These are phyloP conservation scores for Jordanella pulchra DNA, from an alignment of 2,797 vertebrate species.

Conservation along the genomic window DNA sequence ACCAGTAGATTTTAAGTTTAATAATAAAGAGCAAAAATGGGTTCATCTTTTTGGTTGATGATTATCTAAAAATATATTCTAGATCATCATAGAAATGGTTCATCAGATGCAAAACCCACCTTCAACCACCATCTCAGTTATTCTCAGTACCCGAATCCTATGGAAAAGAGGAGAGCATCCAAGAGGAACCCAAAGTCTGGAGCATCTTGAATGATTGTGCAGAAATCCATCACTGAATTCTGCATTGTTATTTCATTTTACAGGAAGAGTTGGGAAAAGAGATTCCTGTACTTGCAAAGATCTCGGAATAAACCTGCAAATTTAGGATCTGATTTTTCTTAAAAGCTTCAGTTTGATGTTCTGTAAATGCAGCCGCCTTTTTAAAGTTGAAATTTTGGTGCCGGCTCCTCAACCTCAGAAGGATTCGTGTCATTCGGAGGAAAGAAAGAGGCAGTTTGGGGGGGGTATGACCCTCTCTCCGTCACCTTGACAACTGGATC, in stretches of 20 bases:
- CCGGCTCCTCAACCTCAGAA: constrained; percentile 13
- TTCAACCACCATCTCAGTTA: too few species aligned
- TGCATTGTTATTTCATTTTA: background rate
- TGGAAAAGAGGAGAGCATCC: too few species aligned
- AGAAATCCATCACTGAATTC: background rate
- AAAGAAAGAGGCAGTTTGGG: constrained; percentile 34
- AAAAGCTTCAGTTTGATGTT: background rate
- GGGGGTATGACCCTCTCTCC: constrained; percentile 42
- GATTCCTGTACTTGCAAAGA: background rate
- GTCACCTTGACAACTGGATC: constrained; percentile 74
- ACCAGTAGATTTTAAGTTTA: too few species aligned
- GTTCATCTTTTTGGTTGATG: too few species aligned
- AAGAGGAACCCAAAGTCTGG: background rate
- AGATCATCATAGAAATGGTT: too few species aligned
- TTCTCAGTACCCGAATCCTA: background rate
- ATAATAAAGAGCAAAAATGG: too few species aligned
- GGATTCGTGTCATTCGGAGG: constrained; percentile 33
- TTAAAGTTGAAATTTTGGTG: background rate
- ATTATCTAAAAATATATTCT: too few species aligned
- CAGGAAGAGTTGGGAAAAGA: background rate
- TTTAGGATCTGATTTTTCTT: background rate
- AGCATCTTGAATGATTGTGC: background rate
- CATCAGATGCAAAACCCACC: too few species aligned
- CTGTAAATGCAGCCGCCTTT: background rate
- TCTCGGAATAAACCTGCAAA: background rate